Conservation (phyloP, 2,888 invertebrate genomes). For the Prosapia bicincta region DNA sequence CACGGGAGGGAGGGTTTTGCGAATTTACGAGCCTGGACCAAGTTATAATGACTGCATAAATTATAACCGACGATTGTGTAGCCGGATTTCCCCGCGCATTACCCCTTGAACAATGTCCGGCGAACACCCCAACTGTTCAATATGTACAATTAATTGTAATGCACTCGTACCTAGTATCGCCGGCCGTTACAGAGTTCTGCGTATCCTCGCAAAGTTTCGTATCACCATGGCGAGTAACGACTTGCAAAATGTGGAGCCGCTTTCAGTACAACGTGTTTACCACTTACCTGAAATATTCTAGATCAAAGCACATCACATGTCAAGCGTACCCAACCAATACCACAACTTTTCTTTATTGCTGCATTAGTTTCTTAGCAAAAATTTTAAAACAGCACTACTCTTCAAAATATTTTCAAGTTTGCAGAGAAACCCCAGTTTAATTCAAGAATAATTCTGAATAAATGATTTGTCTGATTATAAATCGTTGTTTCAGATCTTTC, state of each 20-base stretch:
- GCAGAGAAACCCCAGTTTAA: no score
- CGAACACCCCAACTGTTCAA: neutral
- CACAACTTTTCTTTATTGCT: no score
- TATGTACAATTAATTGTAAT: constrained; percentile 2
- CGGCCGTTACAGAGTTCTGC: neutral
- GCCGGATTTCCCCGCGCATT: neutral
- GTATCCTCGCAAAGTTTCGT: neutral
- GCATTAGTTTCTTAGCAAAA: no score
- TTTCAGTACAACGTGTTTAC: no score
- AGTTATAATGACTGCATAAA: constrained; percentile 2
- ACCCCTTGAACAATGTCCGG: neutral
- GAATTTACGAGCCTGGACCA: neutral
- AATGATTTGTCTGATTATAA: no score
- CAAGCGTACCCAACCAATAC: no score
- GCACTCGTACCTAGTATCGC: neutral
- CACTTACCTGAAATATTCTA: no score
- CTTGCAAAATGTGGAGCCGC: neutral
- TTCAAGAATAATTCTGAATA: no score
- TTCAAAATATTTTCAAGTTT: no score
- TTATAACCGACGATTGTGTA: neutral
- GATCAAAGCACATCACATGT: no score
- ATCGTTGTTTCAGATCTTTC: no score
- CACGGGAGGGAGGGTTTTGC: neutral
- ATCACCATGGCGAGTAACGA: neutral
- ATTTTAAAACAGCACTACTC: no score